Percentiles rank a stretch among this genome's conserved stretches.
Conservation (phyloP, 2,797 vertebrate species). For the Cephalopachus bancanus region DNA sequence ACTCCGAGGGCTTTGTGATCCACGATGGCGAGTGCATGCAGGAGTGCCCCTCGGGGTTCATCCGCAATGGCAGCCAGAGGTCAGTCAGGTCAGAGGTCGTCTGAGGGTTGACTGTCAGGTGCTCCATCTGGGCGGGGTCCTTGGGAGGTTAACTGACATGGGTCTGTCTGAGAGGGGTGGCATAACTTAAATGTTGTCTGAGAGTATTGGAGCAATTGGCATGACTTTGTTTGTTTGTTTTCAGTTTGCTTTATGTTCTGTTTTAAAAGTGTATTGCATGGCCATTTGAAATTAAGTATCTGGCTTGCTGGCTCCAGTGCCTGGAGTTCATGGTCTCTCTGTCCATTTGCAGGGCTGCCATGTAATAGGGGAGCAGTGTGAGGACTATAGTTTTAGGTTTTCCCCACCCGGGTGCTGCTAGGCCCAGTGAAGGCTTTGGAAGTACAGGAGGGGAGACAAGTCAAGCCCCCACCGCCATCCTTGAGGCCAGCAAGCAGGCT, state of each 20-base stretch:
- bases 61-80: slow-evolving; percentile 95
- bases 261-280: neutral
- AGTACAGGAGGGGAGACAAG: neutral
- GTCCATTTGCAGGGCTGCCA: no score
- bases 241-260: neutral
- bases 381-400: neutral
- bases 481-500: no score
- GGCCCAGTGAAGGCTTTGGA: neutral
- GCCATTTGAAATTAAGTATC: neutral
- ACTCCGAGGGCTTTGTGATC: slow-evolving; percentile 94
- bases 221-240: rapidly evolving
- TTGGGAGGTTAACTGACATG: rapidly evolving
- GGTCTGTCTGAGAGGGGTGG: rapidly evolving
- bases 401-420: no score
- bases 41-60: slow-evolving; percentile 97
- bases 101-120: no score
- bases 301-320: neutral
- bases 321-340: neutral
- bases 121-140: rapidly evolving
- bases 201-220: neutral
- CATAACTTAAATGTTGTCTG: neutral
- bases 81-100: slow-evolving; percentile 79
- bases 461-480: neutral
- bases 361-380: rapidly evolving
- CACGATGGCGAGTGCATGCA: slow-evolving; percentile 96